Base-by-base conservation (phyloP, 2,113 vertebrate species). In the Ageneiosus marmoratus region DNA sequence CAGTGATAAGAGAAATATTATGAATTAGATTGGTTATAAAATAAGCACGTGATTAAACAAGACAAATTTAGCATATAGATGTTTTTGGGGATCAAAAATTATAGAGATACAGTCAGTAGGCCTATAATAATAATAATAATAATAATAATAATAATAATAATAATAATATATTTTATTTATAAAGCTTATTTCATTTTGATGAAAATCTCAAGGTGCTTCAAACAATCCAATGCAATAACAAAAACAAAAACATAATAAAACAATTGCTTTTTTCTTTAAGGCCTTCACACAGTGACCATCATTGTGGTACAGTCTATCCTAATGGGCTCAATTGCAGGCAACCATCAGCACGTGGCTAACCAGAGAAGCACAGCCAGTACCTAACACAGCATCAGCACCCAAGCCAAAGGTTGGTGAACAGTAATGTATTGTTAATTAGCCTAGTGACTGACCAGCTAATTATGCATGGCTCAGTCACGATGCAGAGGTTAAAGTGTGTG, bases 401-500 rank as follows among this genome's bases (percentile, higher is more conserved):
- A 86, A 46, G 89, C 92, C 90, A 80, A 79, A 77, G 91, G 90
- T 87, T 79, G 73, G 11, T 32, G 11, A 86, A 88, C 90, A 91
- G 91, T 92, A 92, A 92, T 89, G 90, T 87, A 62, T 87, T 87
- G 74, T 88, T 93, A 95, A 95, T 95, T 93, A 95, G 91, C 90
- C 87, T 89, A 87, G 86, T 88, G 91, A 90, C 89, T 92, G 92
- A 93, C 91, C 92, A 89, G 86, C 89, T 90, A 90, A 94, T 94
- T 94, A 93, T 89, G 84, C 89, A 92, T 90, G 91, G 91, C 90
- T 93, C 92, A 92, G 75, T 92, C 89, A 91, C 89, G 85, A 90
- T 87, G 79, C 86, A 86, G 85, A 88, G 91, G 92, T 93, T 89
- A 92, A 91, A 92, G 90, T 88, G 79, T 65, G 85, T 85, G 69